phyloP scores from a whole-genome alignment of 2,888 invertebrate genomes.

The Lithophane ornitopus region DNA sequence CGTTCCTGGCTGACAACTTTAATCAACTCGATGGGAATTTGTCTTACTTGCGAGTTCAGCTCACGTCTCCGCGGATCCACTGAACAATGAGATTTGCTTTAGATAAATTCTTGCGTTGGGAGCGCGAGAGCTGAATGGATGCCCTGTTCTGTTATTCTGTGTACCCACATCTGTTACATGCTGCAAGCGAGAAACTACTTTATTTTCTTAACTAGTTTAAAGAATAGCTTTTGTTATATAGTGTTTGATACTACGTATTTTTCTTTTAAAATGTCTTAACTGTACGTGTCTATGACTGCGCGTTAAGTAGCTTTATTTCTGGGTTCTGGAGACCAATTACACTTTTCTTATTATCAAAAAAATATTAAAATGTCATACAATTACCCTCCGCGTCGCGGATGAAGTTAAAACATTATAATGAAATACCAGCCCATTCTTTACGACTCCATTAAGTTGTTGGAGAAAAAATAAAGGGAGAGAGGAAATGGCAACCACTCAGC shows the following conservation, averaged over 20 bases:
- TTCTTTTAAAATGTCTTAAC: constrained; percentile 30
- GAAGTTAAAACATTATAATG: constrained; percentile 86
- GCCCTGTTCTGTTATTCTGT: constrained; percentile 73
- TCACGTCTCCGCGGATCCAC: constrained; percentile 82
- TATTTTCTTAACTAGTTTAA: constrained; percentile 66
- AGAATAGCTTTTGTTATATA: constrained; percentile 60
- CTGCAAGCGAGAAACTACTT: constrained; percentile 67
- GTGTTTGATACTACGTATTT: constrained; percentile 37
- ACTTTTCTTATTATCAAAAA: constrained; percentile 35
- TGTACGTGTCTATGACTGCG: constrained; percentile 30
- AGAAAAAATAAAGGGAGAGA: constrained; percentile 85
- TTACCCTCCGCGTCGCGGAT: constrained; percentile 73
- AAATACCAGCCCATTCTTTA: constrained; percentile 86
- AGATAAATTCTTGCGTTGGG: constrained; percentile 80
- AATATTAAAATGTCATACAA: constrained; percentile 71
- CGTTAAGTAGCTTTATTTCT: constrained; percentile 10
- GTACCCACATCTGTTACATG: constrained; percentile 66
- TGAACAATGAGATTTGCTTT: constrained; percentile 87
- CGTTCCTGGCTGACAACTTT: constrained; percentile 84
- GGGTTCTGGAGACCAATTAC: constrained; percentile 32
- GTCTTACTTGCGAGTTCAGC: constrained; percentile 85
- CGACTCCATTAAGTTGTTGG: constrained; percentile 88
- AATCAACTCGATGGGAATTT: constrained; percentile 88
- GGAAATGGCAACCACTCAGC: constrained; percentile 88
- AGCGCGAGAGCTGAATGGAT: constrained; percentile 73